Evolutionary conservation across 2,888 invertebrate genomes (phyloP).

Genomic region (Mesorhabditis sp.): DNA sequence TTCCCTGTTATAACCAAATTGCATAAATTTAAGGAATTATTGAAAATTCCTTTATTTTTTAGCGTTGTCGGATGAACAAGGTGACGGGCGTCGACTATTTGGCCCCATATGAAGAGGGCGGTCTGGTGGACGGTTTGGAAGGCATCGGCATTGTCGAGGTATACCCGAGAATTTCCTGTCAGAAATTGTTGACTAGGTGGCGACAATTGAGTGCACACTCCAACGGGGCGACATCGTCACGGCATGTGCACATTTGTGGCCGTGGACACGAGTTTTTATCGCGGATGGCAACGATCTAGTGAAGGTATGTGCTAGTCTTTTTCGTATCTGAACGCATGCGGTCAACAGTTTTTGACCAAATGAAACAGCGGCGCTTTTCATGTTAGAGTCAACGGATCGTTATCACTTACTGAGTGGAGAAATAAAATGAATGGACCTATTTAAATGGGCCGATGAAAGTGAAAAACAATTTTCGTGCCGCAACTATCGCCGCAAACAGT

Average conservation of each 20-base stretch:
- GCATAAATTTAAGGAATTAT: no score
- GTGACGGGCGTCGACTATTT: constrained; percentile 60
- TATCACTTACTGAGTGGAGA: no score
- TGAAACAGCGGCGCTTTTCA: no score
- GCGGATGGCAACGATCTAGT: constrained; percentile 29
- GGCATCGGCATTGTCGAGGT: constrained; percentile 55
- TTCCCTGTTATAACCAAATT: no score
- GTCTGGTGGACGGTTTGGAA: constrained; percentile 57
- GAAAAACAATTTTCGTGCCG: no score
- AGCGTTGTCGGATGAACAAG: constrained; percentile 60
- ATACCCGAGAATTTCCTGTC: no score
- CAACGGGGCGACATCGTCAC: constrained; percentile 28
- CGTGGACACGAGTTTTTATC: constrained; percentile 31
- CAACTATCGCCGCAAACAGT: no score
- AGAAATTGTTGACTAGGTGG: not conserved
- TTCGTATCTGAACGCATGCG: not conserved
- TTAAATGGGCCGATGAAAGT: no score
- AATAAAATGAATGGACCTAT: no score
- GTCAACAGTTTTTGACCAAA: no score
- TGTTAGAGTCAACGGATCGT: no score
- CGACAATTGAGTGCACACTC: constrained; percentile 16
- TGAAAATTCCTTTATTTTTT: constrained; percentile 4
- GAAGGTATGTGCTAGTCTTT: constrained; percentile 18
- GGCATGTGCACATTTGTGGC: constrained; percentile 28
- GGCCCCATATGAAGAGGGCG: constrained; percentile 54